Conservation (phyloP, 2,888 invertebrate genomes). For the Chloroclystis v-ata region DNA sequence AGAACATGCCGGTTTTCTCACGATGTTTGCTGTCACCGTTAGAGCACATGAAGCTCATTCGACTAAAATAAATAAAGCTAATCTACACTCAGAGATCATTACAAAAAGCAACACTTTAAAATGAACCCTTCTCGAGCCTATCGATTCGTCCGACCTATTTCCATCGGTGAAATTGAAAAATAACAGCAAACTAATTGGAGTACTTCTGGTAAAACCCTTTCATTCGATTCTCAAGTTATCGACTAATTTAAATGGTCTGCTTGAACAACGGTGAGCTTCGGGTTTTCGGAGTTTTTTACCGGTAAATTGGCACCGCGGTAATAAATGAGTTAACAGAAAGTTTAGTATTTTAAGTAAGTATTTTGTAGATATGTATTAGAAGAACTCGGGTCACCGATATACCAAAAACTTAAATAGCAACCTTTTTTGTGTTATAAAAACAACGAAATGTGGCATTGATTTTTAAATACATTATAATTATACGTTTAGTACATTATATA, state of each 20-base stretch:
- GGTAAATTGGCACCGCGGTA: conserved; percentile 30
- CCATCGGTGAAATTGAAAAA: conserved; percentile 67
- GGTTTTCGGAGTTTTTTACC: conserved; percentile 53
- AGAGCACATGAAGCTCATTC: no score
- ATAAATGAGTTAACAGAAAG: neutral
- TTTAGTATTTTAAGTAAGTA: neutral
- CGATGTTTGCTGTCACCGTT: no score
- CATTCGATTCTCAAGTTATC: conserved; percentile 71
- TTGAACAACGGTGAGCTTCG: conserved; percentile 53
- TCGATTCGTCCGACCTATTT: conserved; percentile 61
- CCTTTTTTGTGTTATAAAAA: no score
- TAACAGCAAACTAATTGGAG: conserved; percentile 76
- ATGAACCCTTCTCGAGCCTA: conserved; percentile 1
- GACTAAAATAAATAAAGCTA: no score
- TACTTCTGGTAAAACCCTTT: conserved; percentile 71
- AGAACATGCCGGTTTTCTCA: no score
- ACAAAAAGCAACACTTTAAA: conserved; percentile 16
- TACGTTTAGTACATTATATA: no score
- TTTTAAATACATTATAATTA: no score
- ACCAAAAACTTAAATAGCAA: no score
- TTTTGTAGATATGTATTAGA: no score
- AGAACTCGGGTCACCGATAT: no score
- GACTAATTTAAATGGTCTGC: conserved; percentile 75
- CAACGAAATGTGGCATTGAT: no score
- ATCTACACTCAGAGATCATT: conserved; percentile 4